These are phyloP conservation scores for Liolophura sinensis DNA, from an alignment of 1,140 invertebrate species.

Conservation along the genomic window DNA sequence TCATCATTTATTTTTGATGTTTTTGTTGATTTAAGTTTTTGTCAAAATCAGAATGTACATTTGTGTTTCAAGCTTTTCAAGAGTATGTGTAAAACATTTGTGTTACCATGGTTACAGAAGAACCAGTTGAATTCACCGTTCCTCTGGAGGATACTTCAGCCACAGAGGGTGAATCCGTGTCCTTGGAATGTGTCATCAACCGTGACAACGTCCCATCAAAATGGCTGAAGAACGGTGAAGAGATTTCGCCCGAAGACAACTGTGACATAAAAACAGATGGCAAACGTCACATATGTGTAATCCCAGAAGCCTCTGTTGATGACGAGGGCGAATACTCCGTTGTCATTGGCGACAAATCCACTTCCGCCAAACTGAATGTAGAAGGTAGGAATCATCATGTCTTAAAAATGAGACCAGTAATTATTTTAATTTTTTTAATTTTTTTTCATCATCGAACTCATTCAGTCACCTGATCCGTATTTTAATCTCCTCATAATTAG, in stretches of 20 bases:
- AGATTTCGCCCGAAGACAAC: constrained; percentile 43
- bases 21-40: background rate
- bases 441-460: no score
- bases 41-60: background rate
- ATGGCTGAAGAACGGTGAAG: constrained; percentile 73
- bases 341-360: constrained; percentile 56
- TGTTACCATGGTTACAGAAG: constrained; percentile 28
- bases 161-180: constrained; percentile 41
- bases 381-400: constrained; percentile 35
- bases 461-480: no score
- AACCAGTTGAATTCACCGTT: constrained; percentile 35
- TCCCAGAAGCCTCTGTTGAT: constrained; percentile 76
- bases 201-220: constrained; percentile 75
- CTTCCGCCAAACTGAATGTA: constrained; percentile 44
- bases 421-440: no score
- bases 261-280: constrained; percentile 49
- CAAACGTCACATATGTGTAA: constrained; percentile 52
- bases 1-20: background rate
- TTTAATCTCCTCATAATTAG: no score
- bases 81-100: no score
- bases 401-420: no score
- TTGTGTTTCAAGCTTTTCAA: no score
- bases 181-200: constrained; percentile 67
- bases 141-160: constrained; percentile 40
- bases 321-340: constrained; percentile 87